phyloP scores from a whole-genome alignment of 2,797 vertebrate genomes.

The Florisuga fusca region DNA sequence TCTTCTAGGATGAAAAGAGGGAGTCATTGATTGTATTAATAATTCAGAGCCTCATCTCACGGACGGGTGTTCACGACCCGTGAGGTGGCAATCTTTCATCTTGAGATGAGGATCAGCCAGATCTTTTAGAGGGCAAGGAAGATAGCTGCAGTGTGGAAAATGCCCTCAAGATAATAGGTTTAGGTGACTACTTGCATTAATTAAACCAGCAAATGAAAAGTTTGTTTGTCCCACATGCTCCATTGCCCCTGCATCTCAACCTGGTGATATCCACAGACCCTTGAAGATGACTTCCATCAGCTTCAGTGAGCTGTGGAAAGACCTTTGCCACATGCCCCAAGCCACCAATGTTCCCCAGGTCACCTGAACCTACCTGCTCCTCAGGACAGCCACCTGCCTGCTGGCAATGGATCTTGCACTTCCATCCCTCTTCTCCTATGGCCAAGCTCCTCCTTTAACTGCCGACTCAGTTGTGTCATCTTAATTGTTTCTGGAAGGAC shows the following conservation, averaged over 20 bases:
- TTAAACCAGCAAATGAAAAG: neutral
- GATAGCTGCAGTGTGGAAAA: conserved; percentile 31
- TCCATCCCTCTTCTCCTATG: neutral
- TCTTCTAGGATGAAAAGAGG: conserved; percentile 63
- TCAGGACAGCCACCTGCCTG: neutral
- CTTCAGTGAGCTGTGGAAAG: neutral
- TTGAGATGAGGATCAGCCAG: conserved; percentile 44
- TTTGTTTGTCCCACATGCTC: accelerated
- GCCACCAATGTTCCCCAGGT: neutral
- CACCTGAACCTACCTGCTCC: neutral
- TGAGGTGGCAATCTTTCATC: conserved; percentile 71
- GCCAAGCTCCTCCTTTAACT: conserved; percentile 46
- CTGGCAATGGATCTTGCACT: neutral
- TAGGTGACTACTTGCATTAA: neutral
- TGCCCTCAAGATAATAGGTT: conserved; percentile 20
- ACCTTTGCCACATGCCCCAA: neutral
- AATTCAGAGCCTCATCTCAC: conserved; percentile 70
- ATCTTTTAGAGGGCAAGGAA: conserved; percentile 56
- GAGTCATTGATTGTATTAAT: conserved; percentile 73
- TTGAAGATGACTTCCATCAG: neutral
- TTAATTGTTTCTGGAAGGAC: conserved; percentile 11
- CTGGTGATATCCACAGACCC: neutral
- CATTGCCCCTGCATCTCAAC: neutral
- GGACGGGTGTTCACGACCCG: conserved; percentile 31
- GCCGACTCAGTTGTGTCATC: neutral